phyloP scores from a whole-genome alignment of 2,888 invertebrate species.

The Cartodere bifasciata region DNA sequence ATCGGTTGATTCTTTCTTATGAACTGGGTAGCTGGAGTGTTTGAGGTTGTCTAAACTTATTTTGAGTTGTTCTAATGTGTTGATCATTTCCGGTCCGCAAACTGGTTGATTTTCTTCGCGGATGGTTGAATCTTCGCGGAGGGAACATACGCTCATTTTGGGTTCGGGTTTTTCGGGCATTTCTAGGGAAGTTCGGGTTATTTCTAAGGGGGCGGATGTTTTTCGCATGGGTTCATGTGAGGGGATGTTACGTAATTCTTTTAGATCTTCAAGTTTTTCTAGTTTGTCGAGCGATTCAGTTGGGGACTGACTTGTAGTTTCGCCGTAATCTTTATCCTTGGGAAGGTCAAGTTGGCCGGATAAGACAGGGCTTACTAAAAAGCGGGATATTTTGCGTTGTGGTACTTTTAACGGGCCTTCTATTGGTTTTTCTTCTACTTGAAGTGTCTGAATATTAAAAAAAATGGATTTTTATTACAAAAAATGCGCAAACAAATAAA shows the following conservation, averaged over 20 bases:
- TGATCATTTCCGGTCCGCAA: slow-evolving; percentile 38
- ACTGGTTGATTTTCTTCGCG: slow-evolving; percentile 29
- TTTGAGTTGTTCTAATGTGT: slow-evolving; percentile 43
- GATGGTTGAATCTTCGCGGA: slow-evolving; percentile 22
- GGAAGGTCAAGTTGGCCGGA: slow-evolving; percentile 39
- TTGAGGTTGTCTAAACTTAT: slow-evolving; percentile 45
- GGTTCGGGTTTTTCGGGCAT: slow-evolving; percentile 21
- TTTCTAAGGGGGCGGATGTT: slow-evolving; percentile 24
- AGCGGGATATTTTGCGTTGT: slow-evolving; percentile 64
- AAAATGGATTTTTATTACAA: too few species aligned
- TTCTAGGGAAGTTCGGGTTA: slow-evolving; percentile 16
- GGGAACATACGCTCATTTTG: slow-evolving; percentile 22
- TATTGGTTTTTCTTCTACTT: slow-evolving; percentile 8
- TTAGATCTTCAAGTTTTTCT: too few species aligned
- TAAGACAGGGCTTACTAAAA: slow-evolving; percentile 69
- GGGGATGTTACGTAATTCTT: too few species aligned
- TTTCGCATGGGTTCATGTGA: slow-evolving; percentile 22
- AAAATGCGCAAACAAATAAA: too few species aligned
- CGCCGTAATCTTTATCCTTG: slow-evolving; percentile 28
- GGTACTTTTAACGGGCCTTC: slow-evolving; percentile 29
- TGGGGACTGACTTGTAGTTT: too few species aligned
- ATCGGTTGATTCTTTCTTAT: slow-evolving; percentile 24
- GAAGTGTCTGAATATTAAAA: too few species aligned
- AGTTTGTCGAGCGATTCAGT: too few species aligned
- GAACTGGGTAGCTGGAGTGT: slow-evolving; percentile 35